These are phyloP conservation scores for Drosophila subquinaria DNA, from an alignment of 2,888 invertebrate species.

Conservation along the genomic window DNA sequence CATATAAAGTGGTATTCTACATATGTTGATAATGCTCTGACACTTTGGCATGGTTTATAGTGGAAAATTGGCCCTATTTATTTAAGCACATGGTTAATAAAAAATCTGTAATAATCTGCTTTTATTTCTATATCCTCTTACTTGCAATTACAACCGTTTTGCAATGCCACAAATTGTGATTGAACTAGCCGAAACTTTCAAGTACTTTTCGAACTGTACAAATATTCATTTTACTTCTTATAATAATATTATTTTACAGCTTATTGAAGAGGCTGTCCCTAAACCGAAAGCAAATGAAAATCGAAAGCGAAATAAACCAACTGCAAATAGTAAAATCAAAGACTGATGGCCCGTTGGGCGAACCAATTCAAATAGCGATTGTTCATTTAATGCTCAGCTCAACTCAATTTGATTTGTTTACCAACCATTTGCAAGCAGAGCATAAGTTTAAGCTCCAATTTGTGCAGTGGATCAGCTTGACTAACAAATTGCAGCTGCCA, in stretches of 20 bases:
- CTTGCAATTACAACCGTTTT: background rate
- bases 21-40: too few species aligned
- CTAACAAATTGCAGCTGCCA: slow-evolving; percentile 33
- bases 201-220: background rate
- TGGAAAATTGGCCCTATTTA: background rate
- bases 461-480: slow-evolving; percentile 20
- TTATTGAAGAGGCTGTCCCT: background rate
- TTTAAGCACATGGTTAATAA: background rate
- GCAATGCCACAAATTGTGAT: background rate
- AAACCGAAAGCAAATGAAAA: slow-evolving; percentile 1
- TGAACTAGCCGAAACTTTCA: background rate
- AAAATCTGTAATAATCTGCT: background rate
- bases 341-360: background rate
- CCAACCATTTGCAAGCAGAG: slow-evolving; percentile 15
- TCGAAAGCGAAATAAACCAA: background rate
- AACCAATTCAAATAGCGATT: slow-evolving; percentile 22
- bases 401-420: slow-evolving; percentile 30
- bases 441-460: slow-evolving; percentile 20
- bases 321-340: background rate
- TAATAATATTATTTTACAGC: slow-evolving; percentile 1
- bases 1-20: too few species aligned
- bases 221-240: slow-evolving; percentile 4
- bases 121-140: background rate
- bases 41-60: too few species aligned
- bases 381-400: slow-evolving; percentile 14